Conservation (phyloP, 2,888 invertebrate species). For the Sericinus montela region DNA sequence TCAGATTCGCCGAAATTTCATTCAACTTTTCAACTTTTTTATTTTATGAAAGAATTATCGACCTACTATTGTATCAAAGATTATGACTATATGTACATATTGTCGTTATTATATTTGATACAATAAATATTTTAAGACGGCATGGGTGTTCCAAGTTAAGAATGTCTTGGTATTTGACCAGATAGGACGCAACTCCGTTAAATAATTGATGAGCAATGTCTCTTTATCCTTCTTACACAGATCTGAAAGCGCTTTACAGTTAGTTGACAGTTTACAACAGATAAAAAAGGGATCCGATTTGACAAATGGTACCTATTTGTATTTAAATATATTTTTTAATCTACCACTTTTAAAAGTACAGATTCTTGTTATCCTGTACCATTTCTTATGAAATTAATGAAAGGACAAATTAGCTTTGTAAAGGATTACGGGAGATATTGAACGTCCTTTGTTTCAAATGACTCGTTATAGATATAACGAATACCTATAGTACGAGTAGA, state of each 20-base stretch:
- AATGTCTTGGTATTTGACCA: constrained; percentile 7
- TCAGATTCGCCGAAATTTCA: too few species aligned
- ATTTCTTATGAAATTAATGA: neutral
- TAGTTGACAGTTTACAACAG: constrained; percentile 16
- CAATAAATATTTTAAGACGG: too few species aligned
- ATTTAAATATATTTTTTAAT: constrained; percentile 7
- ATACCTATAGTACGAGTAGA: too few species aligned
- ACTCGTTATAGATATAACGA: too few species aligned
- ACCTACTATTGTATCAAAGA: too few species aligned
- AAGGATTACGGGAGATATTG: too few species aligned
- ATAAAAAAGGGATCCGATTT: constrained; percentile 16
- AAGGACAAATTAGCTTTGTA: neutral
- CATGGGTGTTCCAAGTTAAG: constrained; percentile 17
- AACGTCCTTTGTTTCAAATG: neutral
- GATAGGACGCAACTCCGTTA: constrained; percentile 15
- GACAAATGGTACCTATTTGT: constrained; percentile 2
- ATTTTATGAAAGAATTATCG: too few species aligned
- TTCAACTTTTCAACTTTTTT: too few species aligned
- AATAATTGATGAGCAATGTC: constrained; percentile 17
- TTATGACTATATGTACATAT: too few species aligned
- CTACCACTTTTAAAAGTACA: constrained; percentile 7
- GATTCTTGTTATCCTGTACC: neutral
- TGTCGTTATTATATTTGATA: too few species aligned
- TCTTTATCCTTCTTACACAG: constrained; percentile 7
- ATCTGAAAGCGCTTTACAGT: constrained; percentile 13